A percentile compares a stretch with the other conserved stretches of the same genome.
These are phyloP conservation scores for Oncopodura yosiiana DNA, from an alignment of 1,140 invertebrate genomes.

Conservation along the genomic window DNA sequence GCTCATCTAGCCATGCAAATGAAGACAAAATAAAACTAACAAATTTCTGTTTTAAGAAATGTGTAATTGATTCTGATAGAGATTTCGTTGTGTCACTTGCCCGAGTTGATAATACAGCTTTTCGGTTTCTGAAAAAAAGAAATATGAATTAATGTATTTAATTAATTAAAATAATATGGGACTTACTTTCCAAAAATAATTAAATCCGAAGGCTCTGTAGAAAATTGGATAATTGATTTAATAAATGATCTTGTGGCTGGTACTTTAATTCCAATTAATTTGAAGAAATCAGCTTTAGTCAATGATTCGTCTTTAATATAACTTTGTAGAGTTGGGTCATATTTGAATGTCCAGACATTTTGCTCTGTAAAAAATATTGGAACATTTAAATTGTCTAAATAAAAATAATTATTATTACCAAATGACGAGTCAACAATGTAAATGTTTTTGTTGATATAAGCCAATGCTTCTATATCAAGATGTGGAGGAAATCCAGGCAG, in stretches of 20 bases:
- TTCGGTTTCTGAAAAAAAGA: slow-evolving; percentile 4
- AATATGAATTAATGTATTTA: not conserved
- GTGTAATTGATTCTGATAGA: not conserved
- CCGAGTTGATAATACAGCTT: not conserved
- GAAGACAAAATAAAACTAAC: slow-evolving; percentile 6
- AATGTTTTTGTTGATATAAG: slow-evolving; percentile 3
- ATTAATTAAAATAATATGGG: not conserved
- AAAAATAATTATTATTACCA: not conserved
- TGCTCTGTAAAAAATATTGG: slow-evolving; percentile 4
- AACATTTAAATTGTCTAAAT: not conserved
- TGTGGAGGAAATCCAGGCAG: slow-evolving; percentile 6
- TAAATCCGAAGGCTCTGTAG: slow-evolving; percentile 1
- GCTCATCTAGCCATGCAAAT: slow-evolving; percentile 21
- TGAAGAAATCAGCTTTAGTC: not conserved
- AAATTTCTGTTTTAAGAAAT: slow-evolving; percentile 13
- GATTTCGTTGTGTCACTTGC: not conserved
- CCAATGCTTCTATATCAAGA: not conserved
- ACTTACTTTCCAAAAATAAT: slow-evolving; percentile 19
- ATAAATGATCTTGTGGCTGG: not conserved
- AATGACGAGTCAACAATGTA: slow-evolving; percentile 10
- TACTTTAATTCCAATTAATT: not conserved
- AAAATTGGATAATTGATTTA: slow-evolving; percentile 14
- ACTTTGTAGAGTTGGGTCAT: not conserved
- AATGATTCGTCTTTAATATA: not conserved
- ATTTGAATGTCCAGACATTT: slow-evolving; percentile 15